A percentile compares a stretch with the other conserved stretches of the same genome.
Evolutionary conservation across 2,797 vertebrate genomes (phyloP).

Genomic region (Novumbra hubbsi): DNA sequence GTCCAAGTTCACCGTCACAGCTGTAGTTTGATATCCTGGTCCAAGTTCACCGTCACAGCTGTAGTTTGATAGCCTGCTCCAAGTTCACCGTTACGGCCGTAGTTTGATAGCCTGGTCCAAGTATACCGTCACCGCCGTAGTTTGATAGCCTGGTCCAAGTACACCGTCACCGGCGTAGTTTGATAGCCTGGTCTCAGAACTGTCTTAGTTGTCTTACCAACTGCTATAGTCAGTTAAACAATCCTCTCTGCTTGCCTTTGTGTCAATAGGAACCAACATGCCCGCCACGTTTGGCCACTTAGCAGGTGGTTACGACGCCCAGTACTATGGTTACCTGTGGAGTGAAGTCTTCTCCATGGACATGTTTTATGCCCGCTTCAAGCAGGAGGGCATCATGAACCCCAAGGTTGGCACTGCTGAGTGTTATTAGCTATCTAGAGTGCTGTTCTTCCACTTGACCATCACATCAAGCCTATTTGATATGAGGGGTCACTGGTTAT

Average conservation of each 20-base stretch:
- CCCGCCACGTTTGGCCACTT: conserved; percentile 95
- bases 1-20: background rate
- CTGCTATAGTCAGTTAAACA: too few relatives aligned
- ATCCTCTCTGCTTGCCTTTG: background rate
- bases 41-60: too few relatives aligned
- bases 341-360: conserved; percentile 98
- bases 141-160: background rate
- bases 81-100: background rate
- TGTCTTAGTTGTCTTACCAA: too few relatives aligned
- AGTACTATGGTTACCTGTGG: conserved; percentile 98
- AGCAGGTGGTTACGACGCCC: conserved; percentile 92
- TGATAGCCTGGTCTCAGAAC: too few relatives aligned
- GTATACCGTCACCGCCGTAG: too few relatives aligned
- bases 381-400: conserved; percentile 91
- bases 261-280: conserved; percentile 88
- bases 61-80: too few relatives aligned
- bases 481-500: background rate
- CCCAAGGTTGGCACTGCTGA: conserved; percentile 75
- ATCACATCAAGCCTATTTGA: background rate
- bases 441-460: background rate
- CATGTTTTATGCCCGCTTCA: conserved; percentile 96
- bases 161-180: too few relatives aligned
- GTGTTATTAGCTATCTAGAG: background rate
- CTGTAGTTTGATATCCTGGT: too few relatives aligned
- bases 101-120: background rate